Base-by-base conservation (phyloP, 2,888 invertebrate species). In the Andrena chrysosceles region DNA sequence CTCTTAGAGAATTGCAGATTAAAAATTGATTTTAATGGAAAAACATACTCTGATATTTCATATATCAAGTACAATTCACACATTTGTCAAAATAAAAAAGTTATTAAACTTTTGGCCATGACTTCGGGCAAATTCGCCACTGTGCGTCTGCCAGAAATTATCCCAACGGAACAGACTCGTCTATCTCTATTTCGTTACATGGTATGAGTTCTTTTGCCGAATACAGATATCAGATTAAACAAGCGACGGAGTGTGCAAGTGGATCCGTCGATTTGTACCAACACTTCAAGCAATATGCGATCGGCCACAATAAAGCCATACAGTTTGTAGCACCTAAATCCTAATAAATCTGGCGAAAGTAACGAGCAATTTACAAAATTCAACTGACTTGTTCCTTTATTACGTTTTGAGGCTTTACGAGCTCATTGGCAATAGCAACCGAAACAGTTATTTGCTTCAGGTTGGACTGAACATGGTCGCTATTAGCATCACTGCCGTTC, bases 341-440 rank as follows among this genome's bases (percentile, higher is more conserved):
- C 31, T 8, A 6, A 29, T 63, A 33, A 3, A 23, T 1, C n/a
- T 0, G 0, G 13, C n/a, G 0, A 31, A 10, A 26, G 3, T 2
- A 2, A 10, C 2, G 0, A 63, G 16, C 23, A 10, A 0, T 49
- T 29, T 2, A 29, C 6, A 2, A 1, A 33, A 35, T 6, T 2
- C 1, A 0, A 23, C 13, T 68, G 33, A 68, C 23, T 7, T 6
- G 2, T 31, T 16, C 3, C 31, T 0, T 6, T 5, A 1, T 33
- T n/a, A 5, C 2, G n/a, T 72, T 64, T 72, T 4, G 13, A 73
- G 73, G 35, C 67, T 73, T 16, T 73, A 35, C 13, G 16, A 73
- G 20, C n/a, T 56, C 1, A 6, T 73, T 20, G n/a, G 20, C 0
- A 16, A 66, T 4, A 35, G 7, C 5, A 73, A 13, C 20, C 16